Percentiles rank a stretch among this genome's conserved stretches.
Conservation (phyloP, 2,113 vertebrate genomes). For the Nothocercus nigrocapillus region DNA sequence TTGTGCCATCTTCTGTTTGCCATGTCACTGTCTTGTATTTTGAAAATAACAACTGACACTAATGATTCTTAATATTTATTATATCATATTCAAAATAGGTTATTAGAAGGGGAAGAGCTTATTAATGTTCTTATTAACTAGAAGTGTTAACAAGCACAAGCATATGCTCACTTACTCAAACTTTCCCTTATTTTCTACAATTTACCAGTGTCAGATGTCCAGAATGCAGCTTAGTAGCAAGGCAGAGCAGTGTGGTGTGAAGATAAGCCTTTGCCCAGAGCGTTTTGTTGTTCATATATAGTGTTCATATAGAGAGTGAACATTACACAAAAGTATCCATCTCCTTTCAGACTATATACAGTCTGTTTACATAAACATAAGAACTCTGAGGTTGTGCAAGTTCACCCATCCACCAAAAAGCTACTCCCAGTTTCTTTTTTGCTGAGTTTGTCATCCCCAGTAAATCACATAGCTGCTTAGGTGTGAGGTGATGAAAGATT, state of each 20-base stretch:
- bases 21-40: neutral
- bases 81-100: neutral
- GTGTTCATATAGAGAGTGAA: neutral
- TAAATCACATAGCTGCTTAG: neutral
- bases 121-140: neutral
- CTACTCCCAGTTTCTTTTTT: neutral
- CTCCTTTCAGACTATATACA: neutral
- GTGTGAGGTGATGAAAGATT: neutral
- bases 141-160: neutral
- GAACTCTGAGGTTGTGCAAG: neutral
- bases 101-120: neutral
- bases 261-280: neutral
- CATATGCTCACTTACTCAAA: neutral
- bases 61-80: neutral
- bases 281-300: neutral
- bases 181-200: neutral
- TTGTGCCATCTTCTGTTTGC: neutral
- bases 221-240: neutral
- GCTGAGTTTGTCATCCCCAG: neutral
- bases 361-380: too few species aligned
- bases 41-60: neutral
- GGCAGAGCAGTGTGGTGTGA: neutral
- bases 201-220: neutral
- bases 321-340: neutral
- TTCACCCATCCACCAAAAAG: neutral